Evolutionary conservation across 2,888 invertebrate genomes (phyloP), one percentile per base, ranked within the genome.

Genomic region (Sicus ferrugineus): DNA sequence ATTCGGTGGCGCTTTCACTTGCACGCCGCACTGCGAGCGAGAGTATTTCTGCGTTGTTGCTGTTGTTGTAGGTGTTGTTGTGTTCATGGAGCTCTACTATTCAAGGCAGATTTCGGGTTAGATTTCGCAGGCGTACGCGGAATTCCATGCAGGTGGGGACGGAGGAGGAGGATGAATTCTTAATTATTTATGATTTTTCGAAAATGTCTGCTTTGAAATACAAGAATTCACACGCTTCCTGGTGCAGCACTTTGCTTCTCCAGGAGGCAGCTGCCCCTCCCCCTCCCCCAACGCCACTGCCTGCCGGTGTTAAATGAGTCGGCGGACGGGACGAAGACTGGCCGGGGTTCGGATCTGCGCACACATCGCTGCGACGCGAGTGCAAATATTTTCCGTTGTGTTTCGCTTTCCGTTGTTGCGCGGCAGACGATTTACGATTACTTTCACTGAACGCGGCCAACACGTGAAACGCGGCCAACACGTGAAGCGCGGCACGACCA

Each of bases 1-100:
- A n/a, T 9, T 64, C 46, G 56, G 26, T 28, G 65, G 38, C 21
- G 65, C 67, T 67, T 67, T 67, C 67, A 67, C 67, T 67, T 67
- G 30, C n/a, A n/a, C n/a, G 30, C 38, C n/a, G 16, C 23, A 30
- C 28, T 34, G 16, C 34, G 38, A 66, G 65, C 54, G 65, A 66
- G 65, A 66, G 56, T 54, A 42, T 30, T 63, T 62, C n/a, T 54
- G 54, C n/a, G 54, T 54, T 42, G 42, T n/a, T n/a, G 42, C 42
- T 42, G 16, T 9, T n/a, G 34, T 7, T 14, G 34, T 7, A 7
- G 34, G 34, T 14, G 34, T 34, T 14, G 5, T 1, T 42, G 42
- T 42, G 42, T 42, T 14, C 14, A 9, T 42, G 42, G 14, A 52
- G 9, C 30, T 26, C 30, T 7, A 14, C 28, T 56, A 5, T 56